Evolutionary conservation across 35 echinoderm and acorn worm species (phyloP), one percentile per base, ranked within the genome.

Genomic region (Eucidaris tribuloides): DNA sequence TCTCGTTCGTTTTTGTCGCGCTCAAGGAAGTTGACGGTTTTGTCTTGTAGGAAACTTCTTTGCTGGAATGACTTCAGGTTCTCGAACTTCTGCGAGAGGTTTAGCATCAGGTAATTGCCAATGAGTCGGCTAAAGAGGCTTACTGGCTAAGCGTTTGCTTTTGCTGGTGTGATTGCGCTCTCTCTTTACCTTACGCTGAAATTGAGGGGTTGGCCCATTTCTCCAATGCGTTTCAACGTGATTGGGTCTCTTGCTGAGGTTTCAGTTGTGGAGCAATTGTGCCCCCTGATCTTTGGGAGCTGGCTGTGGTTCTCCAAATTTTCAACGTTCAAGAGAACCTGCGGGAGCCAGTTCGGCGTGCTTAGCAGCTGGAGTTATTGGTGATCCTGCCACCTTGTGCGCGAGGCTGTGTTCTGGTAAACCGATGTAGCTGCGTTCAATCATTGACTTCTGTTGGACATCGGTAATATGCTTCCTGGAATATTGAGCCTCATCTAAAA

Each of bases 51-150:
- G 82, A 22, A 1, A 50, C 63, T 70, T 61, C 72, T 50, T 85
- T 50, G 27, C 76, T 46, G 25, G 54, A n/a, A n/a, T n/a, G n/a
- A n/a, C n/a, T n/a, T 35, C 23, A 36, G 78, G 83, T 61, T 92
- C 90, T 70, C 78, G 62, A 11, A 92, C 76, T 31, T 87, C 81
- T 45, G 59, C 71, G 36, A 86, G 79, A 31, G 46, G 35, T 7
- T 62, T 11, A 15, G 86, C 58, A 5, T 45, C 27, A 19, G 77
- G 86, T 5, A 86, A 57, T 57, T 86, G 52, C 14, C 32, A n/a
- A n/a, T n/a, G n/a, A n/a, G n/a, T n/a, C n/a, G n/a, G n/a, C n/a
- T n/a, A n/a, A n/a, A n/a, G n/a, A n/a, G n/a, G n/a, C n/a, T n/a
- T n/a, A n/a, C n/a, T n/a, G n/a, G n/a, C n/a, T n/a, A n/a, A n/a